These are phyloP conservation scores for Arrhamphus sclerolepis DNA, from an alignment of 2,797 vertebrate species.

Conservation along the genomic window DNA sequence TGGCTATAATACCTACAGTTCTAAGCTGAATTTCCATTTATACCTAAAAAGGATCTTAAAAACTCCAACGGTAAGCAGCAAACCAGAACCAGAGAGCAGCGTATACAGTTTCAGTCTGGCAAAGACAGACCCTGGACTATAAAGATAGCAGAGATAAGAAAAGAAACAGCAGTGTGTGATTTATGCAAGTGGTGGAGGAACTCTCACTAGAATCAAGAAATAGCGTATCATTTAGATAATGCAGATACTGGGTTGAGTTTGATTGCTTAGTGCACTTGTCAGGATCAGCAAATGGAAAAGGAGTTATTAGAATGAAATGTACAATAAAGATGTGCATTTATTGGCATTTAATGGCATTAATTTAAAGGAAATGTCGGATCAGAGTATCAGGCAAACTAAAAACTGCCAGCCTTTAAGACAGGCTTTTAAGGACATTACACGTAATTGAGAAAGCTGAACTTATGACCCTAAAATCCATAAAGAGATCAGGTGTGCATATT, in stretches of 20 bases:
- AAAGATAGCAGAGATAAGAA: background rate
- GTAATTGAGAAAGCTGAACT: constrained; percentile 1
- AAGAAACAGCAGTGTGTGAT: too few relatives aligned
- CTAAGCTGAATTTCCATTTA: too few relatives aligned
- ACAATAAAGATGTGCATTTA: background rate
- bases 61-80: too few relatives aligned
- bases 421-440: background rate
- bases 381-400: background rate
- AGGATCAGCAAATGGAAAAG: constrained; percentile 6
- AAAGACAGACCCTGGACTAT: background rate
- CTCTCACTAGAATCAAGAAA: too few relatives aligned
- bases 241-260: too few relatives aligned
- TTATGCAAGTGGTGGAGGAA: too few relatives aligned
- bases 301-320: background rate
- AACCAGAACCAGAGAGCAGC: too few relatives aligned
- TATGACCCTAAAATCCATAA: constrained; percentile 2
- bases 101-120: background rate
- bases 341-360: background rate
- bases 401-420: background rate
- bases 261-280: background rate
- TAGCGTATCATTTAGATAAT: too few relatives aligned
- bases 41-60: too few relatives aligned
- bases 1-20: too few relatives aligned
- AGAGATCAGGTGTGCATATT: background rate
- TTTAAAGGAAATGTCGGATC: background rate